Evolutionary conservation across 2,888 invertebrate genomes (phyloP).

Genomic region (Coelopa pilipes): DNA sequence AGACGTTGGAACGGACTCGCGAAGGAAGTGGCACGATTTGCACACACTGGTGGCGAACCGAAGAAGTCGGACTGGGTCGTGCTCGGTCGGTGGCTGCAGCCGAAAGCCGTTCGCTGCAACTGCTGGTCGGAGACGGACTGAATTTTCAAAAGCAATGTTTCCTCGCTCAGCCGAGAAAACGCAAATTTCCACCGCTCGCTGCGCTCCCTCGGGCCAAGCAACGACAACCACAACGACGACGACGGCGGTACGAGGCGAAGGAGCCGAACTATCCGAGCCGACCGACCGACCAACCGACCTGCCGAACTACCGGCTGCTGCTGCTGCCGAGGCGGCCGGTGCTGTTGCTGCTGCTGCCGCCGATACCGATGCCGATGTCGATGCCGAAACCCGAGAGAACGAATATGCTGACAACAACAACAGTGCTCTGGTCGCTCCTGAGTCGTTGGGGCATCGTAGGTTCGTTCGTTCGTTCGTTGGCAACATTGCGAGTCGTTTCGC

Average conservation of each 20-base stretch:
- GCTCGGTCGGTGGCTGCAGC: slow-evolving; percentile 13
- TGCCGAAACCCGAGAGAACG: not conserved
- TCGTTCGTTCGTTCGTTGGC: not conserved
- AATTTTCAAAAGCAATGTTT: slow-evolving; percentile 49
- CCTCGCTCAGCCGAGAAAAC: slow-evolving; percentile 48
- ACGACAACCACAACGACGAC: slow-evolving; percentile 3
- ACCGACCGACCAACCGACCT: not conserved
- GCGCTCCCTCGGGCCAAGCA: not conserved
- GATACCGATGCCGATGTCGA: slow-evolving; percentile 6
- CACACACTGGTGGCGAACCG: too few species aligned
- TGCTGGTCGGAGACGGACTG: slow-evolving; percentile 50
- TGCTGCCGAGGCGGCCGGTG: not conserved
- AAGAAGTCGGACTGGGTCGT: not conserved
- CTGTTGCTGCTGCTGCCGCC: not conserved
- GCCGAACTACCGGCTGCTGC: not conserved
- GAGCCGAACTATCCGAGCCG: too few species aligned
- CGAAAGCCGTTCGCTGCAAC: slow-evolving; percentile 46
- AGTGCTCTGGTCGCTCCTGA: slow-evolving; percentile 14
- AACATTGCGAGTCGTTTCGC: slow-evolving; percentile 5
- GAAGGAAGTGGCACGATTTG: too few species aligned
- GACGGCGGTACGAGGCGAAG: not conserved
- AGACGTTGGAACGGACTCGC: too few species aligned
- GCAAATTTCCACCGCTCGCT: slow-evolving; percentile 45
- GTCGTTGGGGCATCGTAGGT: not conserved
- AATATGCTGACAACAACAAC: slow-evolving; percentile 13